phyloP scores from a whole-genome alignment of 2,113 vertebrate genomes.

The Motacilla alba region DNA sequence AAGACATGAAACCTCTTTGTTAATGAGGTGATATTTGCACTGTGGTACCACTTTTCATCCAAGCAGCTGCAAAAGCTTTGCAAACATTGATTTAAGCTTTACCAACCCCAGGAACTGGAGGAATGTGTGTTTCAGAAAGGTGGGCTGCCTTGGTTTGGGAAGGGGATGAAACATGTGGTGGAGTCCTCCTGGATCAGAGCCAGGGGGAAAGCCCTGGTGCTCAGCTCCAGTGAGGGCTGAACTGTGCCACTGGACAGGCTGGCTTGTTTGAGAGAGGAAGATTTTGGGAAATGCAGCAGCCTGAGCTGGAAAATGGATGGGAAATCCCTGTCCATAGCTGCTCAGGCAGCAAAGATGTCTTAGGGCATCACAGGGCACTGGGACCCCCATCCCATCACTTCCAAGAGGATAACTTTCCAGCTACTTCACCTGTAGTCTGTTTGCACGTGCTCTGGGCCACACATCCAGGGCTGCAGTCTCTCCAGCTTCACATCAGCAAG shows the following conservation, averaged over 20 bases:
- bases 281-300: neutral
- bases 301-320: neutral
- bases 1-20: slow-evolving; percentile 22
- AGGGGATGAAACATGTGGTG: rapidly evolving
- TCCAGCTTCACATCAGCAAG: neutral
- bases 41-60: neutral
- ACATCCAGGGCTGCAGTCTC: neutral
- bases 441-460: neutral
- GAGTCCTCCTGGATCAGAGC: neutral
- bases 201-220: neutral
- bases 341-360: neutral
- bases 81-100: slow-evolving; percentile 31
- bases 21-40: slow-evolving; percentile 13
- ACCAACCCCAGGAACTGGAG: neutral
- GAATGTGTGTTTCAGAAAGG: neutral
- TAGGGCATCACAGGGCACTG: neutral
- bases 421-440: neutral
- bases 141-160: neutral
- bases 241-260: neutral
- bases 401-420: neutral
- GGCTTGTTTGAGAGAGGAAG: neutral
- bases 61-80: slow-evolving; percentile 3
- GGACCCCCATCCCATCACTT: neutral
- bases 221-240: neutral
- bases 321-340: neutral